Conservation (phyloP, 2,888 invertebrate genomes). For the Drosophila mimica region DNA sequence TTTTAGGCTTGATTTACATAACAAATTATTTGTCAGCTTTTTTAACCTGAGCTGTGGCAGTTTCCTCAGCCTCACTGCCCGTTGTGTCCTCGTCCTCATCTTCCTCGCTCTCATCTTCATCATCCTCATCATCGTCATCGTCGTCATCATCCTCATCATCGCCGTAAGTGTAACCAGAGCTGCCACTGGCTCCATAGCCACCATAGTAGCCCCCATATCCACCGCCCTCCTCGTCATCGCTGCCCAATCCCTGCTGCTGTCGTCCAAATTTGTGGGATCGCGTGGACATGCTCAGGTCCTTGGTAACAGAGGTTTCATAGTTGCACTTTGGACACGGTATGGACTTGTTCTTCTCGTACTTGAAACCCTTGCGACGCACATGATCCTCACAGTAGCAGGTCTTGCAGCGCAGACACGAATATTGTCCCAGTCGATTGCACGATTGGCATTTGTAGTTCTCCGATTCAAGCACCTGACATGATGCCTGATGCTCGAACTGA, state of each 20-base stretch:
- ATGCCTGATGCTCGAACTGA: conserved; percentile 95
- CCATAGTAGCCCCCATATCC: conserved; percentile 85
- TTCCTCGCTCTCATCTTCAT: conserved; percentile 63
- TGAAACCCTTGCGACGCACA: conserved; percentile 95
- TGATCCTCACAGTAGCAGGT: conserved; percentile 98
- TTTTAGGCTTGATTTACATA: background rate
- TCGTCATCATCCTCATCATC: conserved; percentile 74
- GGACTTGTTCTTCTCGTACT: conserved; percentile 92
- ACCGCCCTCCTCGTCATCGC: conserved; percentile 88
- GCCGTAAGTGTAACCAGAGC: conserved; percentile 85
- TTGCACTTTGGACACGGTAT: conserved; percentile 98
- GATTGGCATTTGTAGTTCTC: conserved; percentile 99
- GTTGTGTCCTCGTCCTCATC: conserved; percentile 59
- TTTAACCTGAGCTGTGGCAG: conserved; percentile 41
- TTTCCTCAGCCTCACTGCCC: conserved; percentile 70
- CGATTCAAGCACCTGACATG: conserved; percentile 96
- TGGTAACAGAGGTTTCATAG: conserved; percentile 96
- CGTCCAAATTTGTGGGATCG: conserved; percentile 95
- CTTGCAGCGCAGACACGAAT: conserved; percentile 97
- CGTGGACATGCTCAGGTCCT: conserved; percentile 98
- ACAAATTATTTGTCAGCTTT: conserved; percentile 53
- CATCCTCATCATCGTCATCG: conserved; percentile 75
- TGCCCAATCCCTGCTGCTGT: conserved; percentile 89
- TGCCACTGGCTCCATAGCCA: conserved; percentile 86
- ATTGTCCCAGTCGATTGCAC: conserved; percentile 97